Evolutionary conservation across 2,113 vertebrate genomes (phyloP).

Genomic region (Lasiurus borealis): DNA sequence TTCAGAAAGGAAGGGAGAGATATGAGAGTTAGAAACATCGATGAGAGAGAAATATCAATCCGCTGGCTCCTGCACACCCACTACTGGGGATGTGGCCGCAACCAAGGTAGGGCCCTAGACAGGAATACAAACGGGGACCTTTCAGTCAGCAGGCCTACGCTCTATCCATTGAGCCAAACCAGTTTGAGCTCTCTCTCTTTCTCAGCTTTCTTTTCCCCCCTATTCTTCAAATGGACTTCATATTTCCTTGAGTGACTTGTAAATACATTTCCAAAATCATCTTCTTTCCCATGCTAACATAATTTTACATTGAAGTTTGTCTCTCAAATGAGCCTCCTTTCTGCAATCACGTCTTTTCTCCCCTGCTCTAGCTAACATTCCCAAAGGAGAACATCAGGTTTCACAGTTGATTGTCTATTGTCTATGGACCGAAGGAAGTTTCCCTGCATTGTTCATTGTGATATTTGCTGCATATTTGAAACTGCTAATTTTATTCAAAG

Average conservation of each 20-base stretch:
- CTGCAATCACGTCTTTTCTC: not conserved
- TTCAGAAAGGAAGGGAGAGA: too few relatives aligned
- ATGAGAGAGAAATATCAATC: too few relatives aligned
- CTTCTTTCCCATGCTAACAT: not conserved
- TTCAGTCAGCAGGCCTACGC: too few relatives aligned
- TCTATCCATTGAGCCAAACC: too few relatives aligned
- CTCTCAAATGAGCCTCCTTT: not conserved
- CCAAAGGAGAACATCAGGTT: not conserved
- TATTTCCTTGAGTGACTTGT: not conserved
- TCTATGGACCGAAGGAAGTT: not conserved
- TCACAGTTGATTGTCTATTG: not conserved
- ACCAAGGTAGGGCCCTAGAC: too few relatives aligned
- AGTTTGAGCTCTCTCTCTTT: too few relatives aligned
- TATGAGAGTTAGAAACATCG: too few relatives aligned
- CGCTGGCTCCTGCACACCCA: too few relatives aligned
- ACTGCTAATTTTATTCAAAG: not conserved
- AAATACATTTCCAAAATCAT: not conserved
- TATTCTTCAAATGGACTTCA: not conserved
- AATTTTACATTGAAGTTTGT: not conserved
- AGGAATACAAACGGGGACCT: too few relatives aligned
- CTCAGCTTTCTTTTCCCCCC: not conserved
- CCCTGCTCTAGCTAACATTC: not conserved
- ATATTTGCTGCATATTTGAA: not conserved
- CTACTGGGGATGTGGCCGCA: too few relatives aligned
- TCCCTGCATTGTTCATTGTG: not conserved